Evolutionary conservation across 53 echinoderm and acorn worm genomes (phyloP).

Genomic region (Astropecten irregularis): DNA sequence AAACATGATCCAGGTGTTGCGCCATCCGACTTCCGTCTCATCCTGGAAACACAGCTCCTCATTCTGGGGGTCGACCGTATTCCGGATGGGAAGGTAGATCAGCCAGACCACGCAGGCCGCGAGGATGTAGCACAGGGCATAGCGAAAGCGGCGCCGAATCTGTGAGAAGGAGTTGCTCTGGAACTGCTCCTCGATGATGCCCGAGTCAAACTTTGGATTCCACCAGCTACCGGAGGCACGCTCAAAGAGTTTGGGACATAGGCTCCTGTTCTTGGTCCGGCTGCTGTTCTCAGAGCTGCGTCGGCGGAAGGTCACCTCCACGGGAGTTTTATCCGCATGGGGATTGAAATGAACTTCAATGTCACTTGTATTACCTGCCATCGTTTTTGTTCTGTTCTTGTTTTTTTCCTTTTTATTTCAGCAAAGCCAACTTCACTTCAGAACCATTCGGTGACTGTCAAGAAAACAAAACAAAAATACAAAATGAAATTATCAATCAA

Average conservation of each 20-base stretch:
- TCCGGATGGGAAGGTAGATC: slow-evolving; percentile 77
- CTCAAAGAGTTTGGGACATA: slow-evolving; percentile 94
- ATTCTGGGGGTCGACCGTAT: neutral
- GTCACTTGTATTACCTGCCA: slow-evolving; percentile 52
- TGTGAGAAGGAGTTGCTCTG: slow-evolving; percentile 81
- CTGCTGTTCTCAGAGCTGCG: slow-evolving; percentile 87
- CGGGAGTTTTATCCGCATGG: slow-evolving; percentile 70
- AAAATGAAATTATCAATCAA: too few relatives aligned
- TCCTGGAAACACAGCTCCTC: neutral
- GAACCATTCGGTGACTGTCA: slow-evolving; percentile 15
- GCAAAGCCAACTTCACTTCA: slow-evolving; percentile 5
- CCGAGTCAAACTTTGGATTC: slow-evolving; percentile 94
- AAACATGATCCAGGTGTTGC: slow-evolving; percentile 60
- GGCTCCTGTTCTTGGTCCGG: slow-evolving; percentile 55
- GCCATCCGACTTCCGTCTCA: neutral
- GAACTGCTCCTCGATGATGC: slow-evolving; percentile 88
- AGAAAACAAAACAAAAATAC: neutral
- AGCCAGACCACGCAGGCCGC: slow-evolving; percentile 83
- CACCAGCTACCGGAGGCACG: slow-evolving; percentile 98
- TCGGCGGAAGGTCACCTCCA: slow-evolving; percentile 67
- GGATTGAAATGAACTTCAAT: slow-evolving; percentile 53
- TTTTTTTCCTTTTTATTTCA: neutral
- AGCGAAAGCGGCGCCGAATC: slow-evolving; percentile 81
- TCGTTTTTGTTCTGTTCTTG: neutral
- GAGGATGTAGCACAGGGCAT: slow-evolving; percentile 81